Conservation (phyloP, 2,888 invertebrate genomes). For the Acrobasis suavella region DNA sequence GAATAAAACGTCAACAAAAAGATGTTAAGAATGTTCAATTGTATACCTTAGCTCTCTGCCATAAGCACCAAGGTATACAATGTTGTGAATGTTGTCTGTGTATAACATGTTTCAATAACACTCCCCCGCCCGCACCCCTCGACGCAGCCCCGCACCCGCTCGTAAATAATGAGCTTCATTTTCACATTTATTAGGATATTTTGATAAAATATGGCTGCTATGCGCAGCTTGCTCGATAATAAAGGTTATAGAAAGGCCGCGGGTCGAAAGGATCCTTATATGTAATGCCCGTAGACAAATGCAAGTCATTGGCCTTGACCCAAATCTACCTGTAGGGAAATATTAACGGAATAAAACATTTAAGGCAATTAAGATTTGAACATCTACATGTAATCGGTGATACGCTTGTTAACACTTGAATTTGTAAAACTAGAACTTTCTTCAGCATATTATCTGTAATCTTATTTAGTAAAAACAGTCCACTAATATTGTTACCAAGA, state of each 20-base stretch:
- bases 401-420: no score
- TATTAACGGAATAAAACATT: background rate
- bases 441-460: no score
- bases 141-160: background rate
- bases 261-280: background rate
- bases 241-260: background rate
- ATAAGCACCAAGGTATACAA: background rate
- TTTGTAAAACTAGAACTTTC: no score
- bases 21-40: background rate
- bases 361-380: no score
- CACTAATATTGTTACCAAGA: no score
- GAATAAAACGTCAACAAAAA: background rate
- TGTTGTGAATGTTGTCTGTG: background rate
- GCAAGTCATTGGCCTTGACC: slow-evolving; percentile 3
- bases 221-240: slow-evolving; percentile 5
- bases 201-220: slow-evolving; percentile 14
- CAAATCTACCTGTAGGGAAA: background rate
- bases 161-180: slow-evolving; percentile 20
- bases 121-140: background rate
- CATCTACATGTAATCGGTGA: no score
- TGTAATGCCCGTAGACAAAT: background rate
- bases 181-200: slow-evolving; percentile 23
- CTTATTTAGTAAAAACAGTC: no score
- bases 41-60: background rate
- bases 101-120: slow-evolving; percentile 12